These are phyloP conservation scores for Thera britannica DNA, from an alignment of 2,888 invertebrate species.

Conservation along the genomic window DNA sequence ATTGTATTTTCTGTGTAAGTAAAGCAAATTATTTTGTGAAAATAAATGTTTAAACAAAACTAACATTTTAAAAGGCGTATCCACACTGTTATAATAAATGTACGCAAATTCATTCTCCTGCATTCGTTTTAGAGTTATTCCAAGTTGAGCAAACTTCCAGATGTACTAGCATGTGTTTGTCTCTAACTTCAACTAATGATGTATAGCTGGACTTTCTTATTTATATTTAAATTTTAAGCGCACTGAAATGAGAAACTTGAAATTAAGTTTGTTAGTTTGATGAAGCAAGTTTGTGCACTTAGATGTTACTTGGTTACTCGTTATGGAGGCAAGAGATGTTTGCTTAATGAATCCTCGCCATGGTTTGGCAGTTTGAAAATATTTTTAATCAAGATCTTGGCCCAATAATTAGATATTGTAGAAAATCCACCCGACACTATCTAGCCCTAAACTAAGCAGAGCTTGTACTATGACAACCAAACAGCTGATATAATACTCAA, in stretches of 20 bases:
- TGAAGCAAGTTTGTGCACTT: slow-evolving; percentile 52
- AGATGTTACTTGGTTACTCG: slow-evolving; percentile 47
- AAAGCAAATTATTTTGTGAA: too few species aligned
- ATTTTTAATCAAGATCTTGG: too few species aligned
- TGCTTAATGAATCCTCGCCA: slow-evolving; percentile 34
- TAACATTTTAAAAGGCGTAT: slow-evolving; percentile 33
- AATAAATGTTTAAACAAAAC: too few species aligned
- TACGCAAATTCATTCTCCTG: slow-evolving; percentile 47
- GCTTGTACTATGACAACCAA: too few species aligned
- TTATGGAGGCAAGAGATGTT: slow-evolving; percentile 33
- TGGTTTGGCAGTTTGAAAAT: background rate
- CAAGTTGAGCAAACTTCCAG: slow-evolving; percentile 65
- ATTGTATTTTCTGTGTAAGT: too few species aligned
- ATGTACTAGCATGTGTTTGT: slow-evolving; percentile 48
- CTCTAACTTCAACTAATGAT: slow-evolving; percentile 63
- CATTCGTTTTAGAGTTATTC: slow-evolving; percentile 55
- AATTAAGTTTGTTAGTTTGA: slow-evolving; percentile 62
- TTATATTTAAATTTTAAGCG: slow-evolving; percentile 64
- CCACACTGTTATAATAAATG: slow-evolving; percentile 42
- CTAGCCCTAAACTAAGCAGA: too few species aligned
- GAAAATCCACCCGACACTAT: too few species aligned
- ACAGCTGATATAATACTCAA: too few species aligned
- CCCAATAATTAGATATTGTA: too few species aligned
- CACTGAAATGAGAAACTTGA: slow-evolving; percentile 55
- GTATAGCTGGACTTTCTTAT: slow-evolving; percentile 64